Evolutionary conservation across 2,888 invertebrate genomes (phyloP).

Genomic region (Cheilosia vulpina): DNA sequence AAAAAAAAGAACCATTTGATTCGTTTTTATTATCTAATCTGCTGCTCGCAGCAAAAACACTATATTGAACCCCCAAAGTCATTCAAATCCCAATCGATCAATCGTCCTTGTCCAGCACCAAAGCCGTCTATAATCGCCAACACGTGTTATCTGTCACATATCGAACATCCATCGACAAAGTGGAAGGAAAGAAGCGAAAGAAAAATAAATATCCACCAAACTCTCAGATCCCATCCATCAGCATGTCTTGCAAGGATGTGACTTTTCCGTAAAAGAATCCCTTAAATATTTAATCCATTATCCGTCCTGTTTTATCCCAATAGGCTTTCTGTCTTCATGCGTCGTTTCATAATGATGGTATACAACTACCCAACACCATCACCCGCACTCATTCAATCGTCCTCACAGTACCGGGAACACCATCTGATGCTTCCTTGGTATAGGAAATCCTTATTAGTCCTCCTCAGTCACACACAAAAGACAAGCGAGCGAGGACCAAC

Average conservation of each 20-base stretch:
- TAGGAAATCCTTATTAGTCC: conserved; percentile 59
- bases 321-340: conserved; percentile 30
- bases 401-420: neutral
- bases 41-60: neutral
- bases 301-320: conserved; percentile 35
- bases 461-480: conserved; percentile 53
- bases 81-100: conserved; percentile 51
- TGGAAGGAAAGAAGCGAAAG: conserved; percentile 6
- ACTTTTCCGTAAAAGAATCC: conserved; percentile 68
- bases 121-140: conserved; percentile 62
- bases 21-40: neutral
- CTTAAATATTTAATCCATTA: conserved; percentile 73
- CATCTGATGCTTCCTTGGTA: conserved; percentile 13
- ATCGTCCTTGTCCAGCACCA: conserved; percentile 58
- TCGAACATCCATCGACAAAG: conserved; percentile 6
- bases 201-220: conserved; percentile 18
- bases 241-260: conserved; percentile 49
- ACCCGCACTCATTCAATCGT: neutral
- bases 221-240: conserved; percentile 51
- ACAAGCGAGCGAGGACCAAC: conserved; percentile 22
- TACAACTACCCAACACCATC: conserved; percentile 20
- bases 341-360: conserved; percentile 45
- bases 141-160: conserved; percentile 69
- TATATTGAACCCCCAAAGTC: neutral
- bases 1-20: neutral